Evolutionary conservation across 2,888 invertebrate species (phyloP).

Genomic region (Metopia argyrocephala): DNA sequence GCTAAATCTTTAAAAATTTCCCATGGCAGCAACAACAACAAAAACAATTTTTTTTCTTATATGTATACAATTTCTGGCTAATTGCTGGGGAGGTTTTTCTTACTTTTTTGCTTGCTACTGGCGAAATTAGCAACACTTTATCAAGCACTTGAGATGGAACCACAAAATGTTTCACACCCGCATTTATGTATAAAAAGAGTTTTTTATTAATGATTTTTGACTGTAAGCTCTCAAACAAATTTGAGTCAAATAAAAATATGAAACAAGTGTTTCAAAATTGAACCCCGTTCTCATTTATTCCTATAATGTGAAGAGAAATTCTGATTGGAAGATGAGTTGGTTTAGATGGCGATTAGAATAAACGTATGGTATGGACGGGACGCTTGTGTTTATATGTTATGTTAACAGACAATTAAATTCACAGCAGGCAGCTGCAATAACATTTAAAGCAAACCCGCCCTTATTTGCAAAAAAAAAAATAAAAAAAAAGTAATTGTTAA

Average conservation of each 20-base stretch:
- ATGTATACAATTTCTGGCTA: slow-evolving; percentile 15
- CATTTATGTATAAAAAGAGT: slow-evolving; percentile 45
- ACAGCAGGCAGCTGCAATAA: slow-evolving; percentile 70
- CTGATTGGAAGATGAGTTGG: slow-evolving; percentile 57
- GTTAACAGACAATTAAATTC: slow-evolving; percentile 61
- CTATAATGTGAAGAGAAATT: slow-evolving; percentile 2
- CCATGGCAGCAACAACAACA: slow-evolving; percentile 4
- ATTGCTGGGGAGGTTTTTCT: slow-evolving; percentile 28
- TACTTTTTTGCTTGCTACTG: background rate
- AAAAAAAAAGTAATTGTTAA: too few relatives aligned
- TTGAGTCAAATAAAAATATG: slow-evolving; percentile 49
- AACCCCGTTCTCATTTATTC: background rate
- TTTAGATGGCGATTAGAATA: background rate
- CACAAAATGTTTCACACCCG: slow-evolving; percentile 64
- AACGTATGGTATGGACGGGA: background rate
- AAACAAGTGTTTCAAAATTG: background rate
- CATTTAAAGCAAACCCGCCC: slow-evolving; percentile 50
- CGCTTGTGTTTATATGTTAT: slow-evolving; percentile 32
- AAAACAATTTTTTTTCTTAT: slow-evolving; percentile 13
- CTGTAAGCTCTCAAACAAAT: slow-evolving; percentile 66
- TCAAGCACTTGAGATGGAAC: slow-evolving; percentile 49
- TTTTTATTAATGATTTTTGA: background rate
- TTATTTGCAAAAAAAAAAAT: slow-evolving; percentile 64
- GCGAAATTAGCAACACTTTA: slow-evolving; percentile 55
- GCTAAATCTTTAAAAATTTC: slow-evolving; percentile 54